Evolutionary conservation across 2,113 vertebrate species (phyloP).

Genomic region (Cyanoderma ruficeps): DNA sequence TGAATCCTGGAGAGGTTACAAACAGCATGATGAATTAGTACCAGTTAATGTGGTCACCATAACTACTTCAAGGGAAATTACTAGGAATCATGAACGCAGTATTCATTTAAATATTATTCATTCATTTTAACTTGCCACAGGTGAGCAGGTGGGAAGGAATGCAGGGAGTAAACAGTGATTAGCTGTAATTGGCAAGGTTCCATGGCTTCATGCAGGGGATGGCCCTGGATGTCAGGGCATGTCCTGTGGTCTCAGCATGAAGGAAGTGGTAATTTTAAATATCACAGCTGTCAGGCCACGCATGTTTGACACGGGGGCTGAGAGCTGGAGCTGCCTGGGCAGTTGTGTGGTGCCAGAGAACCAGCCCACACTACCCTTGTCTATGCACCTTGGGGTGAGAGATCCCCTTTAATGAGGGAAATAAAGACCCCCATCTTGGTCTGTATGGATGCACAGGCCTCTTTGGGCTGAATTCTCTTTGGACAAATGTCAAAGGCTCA

Average conservation of each 20-base stretch:
- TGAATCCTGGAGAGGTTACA: not conserved
- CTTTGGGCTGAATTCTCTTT: not conserved
- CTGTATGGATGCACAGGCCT: not conserved
- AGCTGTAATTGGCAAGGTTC: not conserved
- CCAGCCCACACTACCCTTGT: not conserved
- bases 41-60: not conserved
- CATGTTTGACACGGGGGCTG: accelerated
- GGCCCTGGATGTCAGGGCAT: not conserved
- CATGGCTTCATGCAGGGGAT: not conserved
- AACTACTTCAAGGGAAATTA: slow-evolving; percentile 3
- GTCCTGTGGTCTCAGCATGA: not conserved
- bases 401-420: not conserved
- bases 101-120: not conserved
- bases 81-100: not conserved
- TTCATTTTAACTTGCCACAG: not conserved
- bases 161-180: not conserved
- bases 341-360: not conserved
- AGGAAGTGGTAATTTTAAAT: not conserved
- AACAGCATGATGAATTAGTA: not conserved
- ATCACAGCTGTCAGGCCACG: accelerated
- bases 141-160: not conserved
- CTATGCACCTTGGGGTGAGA: not conserved
- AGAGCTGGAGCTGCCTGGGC: not conserved
- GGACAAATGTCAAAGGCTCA: not conserved
- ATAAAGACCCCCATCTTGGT: not conserved